phyloP scores from a whole-genome alignment of 2,113 vertebrate genomes.

The Nicator chloris region DNA sequence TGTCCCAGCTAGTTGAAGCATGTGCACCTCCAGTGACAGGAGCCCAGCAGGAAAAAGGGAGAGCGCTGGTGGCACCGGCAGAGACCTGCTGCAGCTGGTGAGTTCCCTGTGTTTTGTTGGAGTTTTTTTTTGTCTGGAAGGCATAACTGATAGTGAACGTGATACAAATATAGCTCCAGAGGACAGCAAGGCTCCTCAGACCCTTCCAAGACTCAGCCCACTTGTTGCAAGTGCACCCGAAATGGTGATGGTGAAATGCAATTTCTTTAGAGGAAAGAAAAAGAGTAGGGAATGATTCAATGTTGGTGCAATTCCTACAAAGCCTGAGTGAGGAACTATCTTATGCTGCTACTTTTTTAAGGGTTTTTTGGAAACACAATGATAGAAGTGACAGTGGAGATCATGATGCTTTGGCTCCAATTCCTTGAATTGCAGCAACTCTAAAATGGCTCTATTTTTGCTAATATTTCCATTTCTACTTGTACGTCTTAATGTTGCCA shows the following conservation, averaged over 20 bases:
- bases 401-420: background rate
- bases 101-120: fast-evolving
- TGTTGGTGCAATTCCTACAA: background rate
- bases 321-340: background rate
- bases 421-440: background rate
- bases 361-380: background rate
- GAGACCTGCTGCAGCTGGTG: background rate
- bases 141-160: fast-evolving
- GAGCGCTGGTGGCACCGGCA: fast-evolving
- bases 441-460: background rate
- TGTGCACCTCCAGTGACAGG: too few species aligned
- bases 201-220: background rate
- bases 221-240: background rate
- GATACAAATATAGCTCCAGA: background rate
- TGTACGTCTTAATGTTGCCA: fast-evolving
- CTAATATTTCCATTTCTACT: background rate
- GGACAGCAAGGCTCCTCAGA: background rate
- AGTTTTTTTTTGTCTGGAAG: background rate
- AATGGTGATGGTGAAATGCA: background rate
- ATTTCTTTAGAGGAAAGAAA: background rate
- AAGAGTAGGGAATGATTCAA: background rate
- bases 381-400: background rate
- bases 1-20: background rate
- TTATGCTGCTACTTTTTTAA: background rate
- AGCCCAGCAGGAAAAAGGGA: fast-evolving